Percentiles rank a stretch among this genome's conserved stretches.
phyloP scores from a whole-genome alignment of 2,797 vertebrate genomes.

The Acomys russatus region DNA sequence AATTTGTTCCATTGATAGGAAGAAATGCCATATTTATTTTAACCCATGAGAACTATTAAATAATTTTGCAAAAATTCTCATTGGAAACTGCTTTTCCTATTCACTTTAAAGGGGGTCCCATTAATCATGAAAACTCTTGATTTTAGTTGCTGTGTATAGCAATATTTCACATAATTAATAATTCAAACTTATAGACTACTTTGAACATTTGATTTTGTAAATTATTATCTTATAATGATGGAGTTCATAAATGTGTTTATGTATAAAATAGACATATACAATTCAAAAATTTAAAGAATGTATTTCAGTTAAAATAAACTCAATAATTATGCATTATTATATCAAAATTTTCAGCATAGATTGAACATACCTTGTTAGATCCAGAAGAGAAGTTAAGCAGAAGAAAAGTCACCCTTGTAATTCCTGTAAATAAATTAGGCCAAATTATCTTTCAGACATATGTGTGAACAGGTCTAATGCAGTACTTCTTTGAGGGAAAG shows the following conservation, averaged over 20 bases:
- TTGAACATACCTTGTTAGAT: conserved; percentile 79
- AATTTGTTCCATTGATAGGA: conserved; percentile 54
- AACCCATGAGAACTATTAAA: conserved; percentile 56
- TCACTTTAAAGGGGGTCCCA: neutral
- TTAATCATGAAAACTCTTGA: conserved; percentile 15
- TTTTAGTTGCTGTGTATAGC: conserved; percentile 40
- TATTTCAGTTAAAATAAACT: conserved; percentile 34
- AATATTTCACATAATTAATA: conserved; percentile 62
- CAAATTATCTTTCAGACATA: conserved; percentile 80
- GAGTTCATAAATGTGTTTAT: neutral
- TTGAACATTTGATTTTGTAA: conserved; percentile 46
- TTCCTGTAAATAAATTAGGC: conserved; percentile 81
- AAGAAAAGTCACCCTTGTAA: conserved; percentile 75
- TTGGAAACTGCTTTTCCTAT: neutral
- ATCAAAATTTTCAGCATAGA: conserved; percentile 59
- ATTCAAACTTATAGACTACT: conserved; percentile 27
- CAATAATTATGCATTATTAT: conserved; percentile 25
- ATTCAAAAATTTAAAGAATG: conserved; percentile 43
- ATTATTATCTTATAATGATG: conserved; percentile 25
- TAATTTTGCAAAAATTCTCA: conserved; percentile 36
- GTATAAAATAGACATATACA: neutral
- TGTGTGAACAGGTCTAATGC: conserved; percentile 37
- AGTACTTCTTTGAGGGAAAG: conserved; percentile 15
- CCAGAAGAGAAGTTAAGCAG: conserved; percentile 73
- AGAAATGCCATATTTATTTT: conserved; percentile 33